Evolutionary conservation across 2,888 invertebrate genomes (phyloP).

Genomic region (Orthosia gothica): DNA sequence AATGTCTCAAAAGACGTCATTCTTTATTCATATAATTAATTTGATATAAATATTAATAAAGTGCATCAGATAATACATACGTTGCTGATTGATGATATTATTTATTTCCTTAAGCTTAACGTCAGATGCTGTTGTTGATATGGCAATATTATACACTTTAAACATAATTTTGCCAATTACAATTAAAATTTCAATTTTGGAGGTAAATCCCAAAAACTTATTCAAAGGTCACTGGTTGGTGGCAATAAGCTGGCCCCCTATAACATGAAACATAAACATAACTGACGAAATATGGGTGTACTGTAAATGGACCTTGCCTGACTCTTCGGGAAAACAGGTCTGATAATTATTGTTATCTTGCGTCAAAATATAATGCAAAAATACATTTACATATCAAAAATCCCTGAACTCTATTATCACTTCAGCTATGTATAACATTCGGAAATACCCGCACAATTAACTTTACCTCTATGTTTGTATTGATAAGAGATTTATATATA

Average conservation of each 20-base stretch:
- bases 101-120: neutral
- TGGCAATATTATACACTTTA: too few species aligned
- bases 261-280: too few species aligned
- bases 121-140: too few species aligned
- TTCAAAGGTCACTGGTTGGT: too few species aligned
- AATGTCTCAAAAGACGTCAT: neutral
- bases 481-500: conserved; percentile 36
- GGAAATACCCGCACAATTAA: conserved; percentile 34
- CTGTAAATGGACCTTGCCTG: too few species aligned
- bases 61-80: neutral
- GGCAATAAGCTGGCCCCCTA: too few species aligned
- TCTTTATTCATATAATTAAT: neutral
- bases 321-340: too few species aligned
- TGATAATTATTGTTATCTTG: neutral
- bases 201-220: too few species aligned
- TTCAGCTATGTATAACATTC: conserved; percentile 8
- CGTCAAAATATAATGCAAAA: neutral
- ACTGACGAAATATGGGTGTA: too few species aligned
- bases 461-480: neutral
- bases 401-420: conserved; percentile 41
- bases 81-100: neutral
- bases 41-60: neutral
- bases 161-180: too few species aligned
- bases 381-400: conserved; percentile 19
- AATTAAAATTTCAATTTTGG: too few species aligned